Evolutionary conservation across 2,797 vertebrate species (phyloP).

Genomic region (Rhinophrynus dorsalis): DNA sequence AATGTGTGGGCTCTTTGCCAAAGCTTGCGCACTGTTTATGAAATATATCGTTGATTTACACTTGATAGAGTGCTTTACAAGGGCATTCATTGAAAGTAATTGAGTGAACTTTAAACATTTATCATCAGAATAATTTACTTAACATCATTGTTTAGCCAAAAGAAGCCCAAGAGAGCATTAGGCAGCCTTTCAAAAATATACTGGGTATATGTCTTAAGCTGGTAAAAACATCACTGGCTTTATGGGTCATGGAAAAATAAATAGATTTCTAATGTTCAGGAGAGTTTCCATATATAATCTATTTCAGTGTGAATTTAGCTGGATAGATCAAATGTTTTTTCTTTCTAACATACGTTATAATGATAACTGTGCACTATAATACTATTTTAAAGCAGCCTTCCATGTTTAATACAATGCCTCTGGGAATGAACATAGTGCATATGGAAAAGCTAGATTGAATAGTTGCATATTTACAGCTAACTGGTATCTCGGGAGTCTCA

Average conservation of each 20-base stretch:
- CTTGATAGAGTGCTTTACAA: constrained; percentile 43
- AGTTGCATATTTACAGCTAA: too few relatives aligned
- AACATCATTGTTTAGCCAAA: constrained; percentile 54
- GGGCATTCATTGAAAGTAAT: constrained; percentile 41
- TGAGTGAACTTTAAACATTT: constrained; percentile 53
- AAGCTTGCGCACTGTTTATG: constrained; percentile 28
- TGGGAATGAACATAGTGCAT: neutral
- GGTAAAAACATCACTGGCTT: neutral
- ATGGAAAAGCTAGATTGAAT: neutral
- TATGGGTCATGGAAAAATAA: neutral
- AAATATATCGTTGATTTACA: constrained; percentile 39
- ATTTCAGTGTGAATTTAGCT: neutral
- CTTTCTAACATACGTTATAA: neutral
- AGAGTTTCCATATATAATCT: neutral
- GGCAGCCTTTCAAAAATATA: constrained; percentile 13
- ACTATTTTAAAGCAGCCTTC: neutral
- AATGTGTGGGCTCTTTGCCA: constrained; percentile 14
- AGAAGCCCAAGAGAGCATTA: constrained; percentile 41
- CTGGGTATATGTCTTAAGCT: neutral
- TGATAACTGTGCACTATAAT: constrained; percentile 11
- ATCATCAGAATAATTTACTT: constrained; percentile 55
- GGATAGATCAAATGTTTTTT: neutral
- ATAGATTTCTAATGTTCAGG: neutral
- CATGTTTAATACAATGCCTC: neutral
- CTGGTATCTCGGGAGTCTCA: too few relatives aligned